Evolutionary conservation across 92 coral and sea anemone species (phyloP), one percentile per base, ranked within the genome.

Genomic region (Porites lobata): DNA sequence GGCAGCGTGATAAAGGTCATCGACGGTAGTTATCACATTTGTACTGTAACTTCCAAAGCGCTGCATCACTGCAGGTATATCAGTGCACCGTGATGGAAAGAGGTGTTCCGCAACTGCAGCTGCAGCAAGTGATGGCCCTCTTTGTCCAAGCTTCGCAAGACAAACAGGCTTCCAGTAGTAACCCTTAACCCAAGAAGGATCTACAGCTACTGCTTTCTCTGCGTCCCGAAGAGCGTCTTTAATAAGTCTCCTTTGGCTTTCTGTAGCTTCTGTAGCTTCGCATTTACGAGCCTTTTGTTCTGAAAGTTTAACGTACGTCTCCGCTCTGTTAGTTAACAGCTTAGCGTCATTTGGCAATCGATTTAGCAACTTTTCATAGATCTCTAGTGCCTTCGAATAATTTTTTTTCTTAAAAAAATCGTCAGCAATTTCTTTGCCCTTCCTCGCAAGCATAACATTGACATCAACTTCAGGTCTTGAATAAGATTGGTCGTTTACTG

Each of bases 291-390:
- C 32, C 3, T 26, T 26, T 29, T 56, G 47, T 24, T 63, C 19
- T 1, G 74, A 79, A 12, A 65, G 84, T 51, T 65, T 65, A 8
- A 79, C 19, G 13, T 21, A 64, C 1, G 84, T 50, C 2, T 4
- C 13, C 21, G 84, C 73, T 79, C 74, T 79, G 50, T 79, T 79
- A 1, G 73, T 79, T 18, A 79, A 7, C 5, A 79, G 11, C 50
- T 64, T 65, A 20, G 84, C 84, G 47, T 79, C 84, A 2, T 65
- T 79, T 79, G 84, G 84, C 20, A 79, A 12, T 9, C 13, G 32
- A 1, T 3, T 2, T 8, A 79, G 22, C 11, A 21, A 14, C 20
- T 50, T 1, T 7, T 0, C 7, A 21, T 79, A 79, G 10, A 0
- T 2, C 11, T 50, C 21, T 0, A 64, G 62, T 21, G 84, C 84